These are phyloP conservation scores for Vesta saturnalis DNA, from an alignment of 2,888 invertebrate species.

Conservation along the genomic window DNA sequence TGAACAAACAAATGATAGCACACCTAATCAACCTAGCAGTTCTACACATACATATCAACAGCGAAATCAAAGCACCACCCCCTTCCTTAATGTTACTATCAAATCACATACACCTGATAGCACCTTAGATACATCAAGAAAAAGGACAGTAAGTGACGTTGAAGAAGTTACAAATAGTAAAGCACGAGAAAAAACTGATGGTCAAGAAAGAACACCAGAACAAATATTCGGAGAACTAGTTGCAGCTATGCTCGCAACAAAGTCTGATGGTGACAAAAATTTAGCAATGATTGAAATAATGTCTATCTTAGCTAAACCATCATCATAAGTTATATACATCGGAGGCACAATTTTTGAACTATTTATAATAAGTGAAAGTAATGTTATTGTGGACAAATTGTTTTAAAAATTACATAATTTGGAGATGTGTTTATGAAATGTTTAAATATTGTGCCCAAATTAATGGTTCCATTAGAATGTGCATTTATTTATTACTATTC, in stretches of 20 bases:
- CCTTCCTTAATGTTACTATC: conserved; percentile 6
- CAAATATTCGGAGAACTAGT: conserved; percentile 54
- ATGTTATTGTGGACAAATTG: no score
- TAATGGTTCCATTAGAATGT: conserved; percentile 2
- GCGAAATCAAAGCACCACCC: not conserved
- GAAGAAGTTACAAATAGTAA: conserved; percentile 27
- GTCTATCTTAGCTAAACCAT: conserved; percentile 50
- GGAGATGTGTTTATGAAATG: no score
- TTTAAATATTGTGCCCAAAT: no score
- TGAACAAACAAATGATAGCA: conserved; percentile 26
- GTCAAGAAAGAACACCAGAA: conserved; percentile 48
- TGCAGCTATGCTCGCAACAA: conserved; percentile 50
- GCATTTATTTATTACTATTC: not conserved
- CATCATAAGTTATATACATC: conserved; percentile 12
- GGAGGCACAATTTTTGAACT: no score
- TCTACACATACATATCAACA: conserved; percentile 24
- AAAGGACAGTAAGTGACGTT: conserved; percentile 21
- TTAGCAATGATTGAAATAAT: conserved; percentile 54
- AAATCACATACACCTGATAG: conserved; percentile 31
- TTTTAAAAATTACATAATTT: no score
- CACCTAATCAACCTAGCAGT: conserved; percentile 29
- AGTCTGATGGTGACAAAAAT: conserved; percentile 51
- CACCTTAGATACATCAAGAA: conserved; percentile 27
- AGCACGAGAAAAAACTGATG: conserved; percentile 18
- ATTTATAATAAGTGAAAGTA: no score